phyloP scores from a whole-genome alignment of 2,797 vertebrate species.

The Synanceia verrucosa region DNA sequence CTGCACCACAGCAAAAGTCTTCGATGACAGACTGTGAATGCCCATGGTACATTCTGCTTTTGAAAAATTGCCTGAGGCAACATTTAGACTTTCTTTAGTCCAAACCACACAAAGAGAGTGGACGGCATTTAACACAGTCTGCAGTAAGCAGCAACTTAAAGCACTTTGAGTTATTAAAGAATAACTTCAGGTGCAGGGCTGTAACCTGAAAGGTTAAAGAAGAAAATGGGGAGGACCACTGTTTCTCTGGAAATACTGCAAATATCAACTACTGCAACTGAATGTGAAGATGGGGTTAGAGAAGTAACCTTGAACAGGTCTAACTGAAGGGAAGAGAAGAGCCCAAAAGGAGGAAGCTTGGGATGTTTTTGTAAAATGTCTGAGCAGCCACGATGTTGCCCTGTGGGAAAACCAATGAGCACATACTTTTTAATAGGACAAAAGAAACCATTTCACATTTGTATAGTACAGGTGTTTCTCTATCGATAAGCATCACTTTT shows the following conservation, averaged over 20 bases:
- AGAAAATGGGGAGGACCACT: background rate
- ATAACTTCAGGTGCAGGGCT: constrained; percentile 14
- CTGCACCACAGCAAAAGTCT: constrained; percentile 52
- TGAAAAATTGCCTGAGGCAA: constrained; percentile 46
- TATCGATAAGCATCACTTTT: background rate
- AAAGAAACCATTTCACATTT: background rate
- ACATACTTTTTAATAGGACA: background rate
- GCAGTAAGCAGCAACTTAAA: constrained; percentile 19
- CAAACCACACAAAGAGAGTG: constrained; percentile 46
- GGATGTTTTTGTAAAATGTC: constrained; percentile 5
- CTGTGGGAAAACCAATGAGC: background rate
- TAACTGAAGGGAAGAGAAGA: background rate
- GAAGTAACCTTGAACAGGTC: background rate
- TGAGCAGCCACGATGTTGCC: constrained; percentile 4
- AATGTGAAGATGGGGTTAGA: background rate
- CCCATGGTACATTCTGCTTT: constrained; percentile 31
- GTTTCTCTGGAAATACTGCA: background rate
- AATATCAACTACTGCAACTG: background rate
- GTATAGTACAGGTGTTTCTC: background rate
- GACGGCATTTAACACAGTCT: constrained; percentile 46
- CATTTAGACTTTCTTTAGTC: constrained; percentile 31
- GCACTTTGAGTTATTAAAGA: constrained; percentile 12
- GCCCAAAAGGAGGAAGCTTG: background rate
- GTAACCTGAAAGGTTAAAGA: constrained; percentile 14
- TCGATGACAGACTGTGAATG: constrained; percentile 59